Base-by-base conservation (phyloP, 2,888 invertebrate species). In the Xestobium rufovillosum region DNA sequence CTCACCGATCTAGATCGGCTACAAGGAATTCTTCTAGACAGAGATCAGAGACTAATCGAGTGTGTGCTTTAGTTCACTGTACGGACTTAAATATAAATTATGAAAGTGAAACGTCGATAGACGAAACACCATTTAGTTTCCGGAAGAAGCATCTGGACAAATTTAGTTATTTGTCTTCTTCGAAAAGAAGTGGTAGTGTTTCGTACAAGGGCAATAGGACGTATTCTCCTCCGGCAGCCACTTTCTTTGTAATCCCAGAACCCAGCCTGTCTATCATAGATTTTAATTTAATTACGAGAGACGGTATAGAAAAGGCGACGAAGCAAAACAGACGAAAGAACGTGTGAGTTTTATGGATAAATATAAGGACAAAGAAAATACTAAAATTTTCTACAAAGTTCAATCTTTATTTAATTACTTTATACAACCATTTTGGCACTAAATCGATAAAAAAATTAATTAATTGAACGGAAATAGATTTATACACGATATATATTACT, bases 211-310 rank as follows among this genome's bases (percentile, higher is more conserved):
- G 31, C 23, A 40, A 33, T 29, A 44, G 38, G 25, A 46, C 32
- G 31, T 29, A 31, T 13, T 44, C 52, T 25, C 56, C 59, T 4
- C 51, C 53, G 13, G 52, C 59, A 10, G 48, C 52, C 9, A 59
- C 59, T 25, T 57, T 67, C 12, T 66, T 67, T 36, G 63, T 69
- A 25, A 64, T 71, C 14, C 70, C 72, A 3, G 71, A 75, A 54
- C 79, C 80, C n/a, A 73, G 75, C 53, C 68, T 83, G 42, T 75
- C 80, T 14, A 80, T 82, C 50, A 80, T 83, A 45, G 81, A 82
- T 67, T 76, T 82, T 56, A 82, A 81, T 68, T 70, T 76, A 60
- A 70, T 81, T 55, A 77, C 79, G 3, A 67, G 57, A 31, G 51
- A 53, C 37, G 50, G 51, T 34, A 51, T 55, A 34, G 52, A 53